These are phyloP conservation scores for Hypotaenidia okinawae DNA, from an alignment of 2,797 vertebrate species.

Conservation along the genomic window DNA sequence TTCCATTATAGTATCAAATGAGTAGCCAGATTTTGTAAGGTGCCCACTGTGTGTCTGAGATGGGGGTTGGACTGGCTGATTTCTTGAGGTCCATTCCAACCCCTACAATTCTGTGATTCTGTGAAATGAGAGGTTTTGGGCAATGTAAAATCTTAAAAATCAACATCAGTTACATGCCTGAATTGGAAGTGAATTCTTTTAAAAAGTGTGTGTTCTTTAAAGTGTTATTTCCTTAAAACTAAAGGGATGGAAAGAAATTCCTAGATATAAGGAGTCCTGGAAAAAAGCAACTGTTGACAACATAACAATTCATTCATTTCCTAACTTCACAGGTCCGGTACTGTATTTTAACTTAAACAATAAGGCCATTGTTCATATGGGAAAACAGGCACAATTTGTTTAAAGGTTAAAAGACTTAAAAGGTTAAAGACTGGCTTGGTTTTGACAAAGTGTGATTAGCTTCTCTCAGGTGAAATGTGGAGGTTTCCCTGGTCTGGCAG, in stretches of 20 bases:
- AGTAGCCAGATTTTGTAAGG: not conserved
- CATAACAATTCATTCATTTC: slow-evolving; percentile 79
- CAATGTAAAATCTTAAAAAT: not conserved
- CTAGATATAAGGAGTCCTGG: slow-evolving; percentile 70
- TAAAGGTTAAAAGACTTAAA: slow-evolving; percentile 69
- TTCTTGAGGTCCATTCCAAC: too few species aligned
- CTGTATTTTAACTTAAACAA: slow-evolving; percentile 77
- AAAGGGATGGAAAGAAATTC: slow-evolving; percentile 67
- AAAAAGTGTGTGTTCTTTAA: not conserved
- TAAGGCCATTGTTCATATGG: slow-evolving; percentile 76
- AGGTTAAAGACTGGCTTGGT: slow-evolving; percentile 62
- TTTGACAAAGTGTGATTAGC: slow-evolving; percentile 17
- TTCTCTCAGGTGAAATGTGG: slow-evolving; percentile 28
- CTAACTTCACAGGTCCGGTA: slow-evolving; percentile 71
- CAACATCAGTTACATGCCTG: not conserved
- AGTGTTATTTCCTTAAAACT: slow-evolving; percentile 55
- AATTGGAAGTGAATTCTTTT: not conserved
- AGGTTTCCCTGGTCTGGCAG: not conserved
- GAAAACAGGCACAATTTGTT: slow-evolving; percentile 72
- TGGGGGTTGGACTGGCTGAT: not conserved
- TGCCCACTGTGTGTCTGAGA: not conserved
- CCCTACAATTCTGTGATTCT: too few species aligned
- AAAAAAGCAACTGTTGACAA: slow-evolving; percentile 75
- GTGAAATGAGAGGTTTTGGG: not conserved
- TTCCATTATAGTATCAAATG: not conserved